Percentiles rank a stretch among this genome's conserved stretches.
Conservation (phyloP, 1,140 invertebrate genomes). For the Aphidius ervi region DNA sequence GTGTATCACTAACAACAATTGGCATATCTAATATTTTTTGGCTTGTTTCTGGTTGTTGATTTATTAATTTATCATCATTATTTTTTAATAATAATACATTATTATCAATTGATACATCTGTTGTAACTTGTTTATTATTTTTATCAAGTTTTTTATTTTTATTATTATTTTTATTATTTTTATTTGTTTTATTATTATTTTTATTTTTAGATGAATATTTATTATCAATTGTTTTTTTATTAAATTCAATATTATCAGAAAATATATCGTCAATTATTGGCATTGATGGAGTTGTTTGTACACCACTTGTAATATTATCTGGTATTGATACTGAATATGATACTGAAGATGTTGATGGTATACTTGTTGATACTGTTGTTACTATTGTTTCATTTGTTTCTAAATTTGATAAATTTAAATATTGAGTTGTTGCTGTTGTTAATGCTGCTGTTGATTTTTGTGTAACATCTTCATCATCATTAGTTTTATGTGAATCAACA, state of each 20-base stretch:
- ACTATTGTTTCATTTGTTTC: conserved; percentile 31
- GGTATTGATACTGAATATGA: conserved; percentile 46
- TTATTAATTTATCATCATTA: no score
- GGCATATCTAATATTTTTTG: no score
- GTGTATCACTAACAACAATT: no score
- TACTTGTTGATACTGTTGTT: conserved; percentile 15
- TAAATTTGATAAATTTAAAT: conserved; percentile 39
- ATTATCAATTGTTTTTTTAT: no score
- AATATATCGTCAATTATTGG: conserved; percentile 48
- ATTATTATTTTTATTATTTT: background rate
- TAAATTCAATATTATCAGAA: conserved; percentile 21
- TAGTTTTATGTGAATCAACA: conserved; percentile 30
- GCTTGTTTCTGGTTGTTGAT: no score
- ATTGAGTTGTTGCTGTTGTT: conserved; percentile 34
- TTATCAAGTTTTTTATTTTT: background rate
- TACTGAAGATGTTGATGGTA: conserved; percentile 22
- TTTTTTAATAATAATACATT: no score
- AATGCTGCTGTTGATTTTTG: conserved; percentile 25
- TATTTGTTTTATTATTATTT: background rate
- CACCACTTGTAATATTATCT: conserved; percentile 34
- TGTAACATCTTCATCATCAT: conserved; percentile 23
- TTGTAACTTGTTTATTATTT: background rate
- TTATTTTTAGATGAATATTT: background rate
- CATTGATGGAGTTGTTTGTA: conserved; percentile 48
- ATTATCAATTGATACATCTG: conserved; percentile 2